phyloP scores from a whole-genome alignment of 2,888 invertebrate genomes.

The Deroplatys truncata region DNA sequence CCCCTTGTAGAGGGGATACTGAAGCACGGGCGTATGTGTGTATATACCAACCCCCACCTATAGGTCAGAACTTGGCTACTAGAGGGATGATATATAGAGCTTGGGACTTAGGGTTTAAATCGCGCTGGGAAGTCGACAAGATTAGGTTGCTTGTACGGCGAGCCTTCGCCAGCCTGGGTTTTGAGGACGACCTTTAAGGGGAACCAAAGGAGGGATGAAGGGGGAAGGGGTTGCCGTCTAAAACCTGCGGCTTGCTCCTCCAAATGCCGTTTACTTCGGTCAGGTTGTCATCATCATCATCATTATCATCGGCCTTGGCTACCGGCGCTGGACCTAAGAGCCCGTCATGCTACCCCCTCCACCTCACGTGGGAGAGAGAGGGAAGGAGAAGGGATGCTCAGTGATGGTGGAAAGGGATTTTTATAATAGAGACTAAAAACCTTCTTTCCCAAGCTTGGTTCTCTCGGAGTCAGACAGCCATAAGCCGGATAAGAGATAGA shows the following conservation, averaged over 20 bases:
- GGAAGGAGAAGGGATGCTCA: neutral
- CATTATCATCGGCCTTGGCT: neutral
- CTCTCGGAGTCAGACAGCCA: neutral
- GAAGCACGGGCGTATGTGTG: neutral
- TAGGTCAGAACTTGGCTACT: slow-evolving; percentile 31
- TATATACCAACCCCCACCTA: neutral
- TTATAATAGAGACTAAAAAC: slow-evolving; percentile 33
- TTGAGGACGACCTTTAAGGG: neutral
- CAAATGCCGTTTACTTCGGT: neutral
- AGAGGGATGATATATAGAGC: slow-evolving; percentile 67
- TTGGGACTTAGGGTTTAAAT: slow-evolving; percentile 68
- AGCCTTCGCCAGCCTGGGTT: slow-evolving; percentile 41
- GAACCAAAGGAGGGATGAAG: neutral
- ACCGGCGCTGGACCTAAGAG: slow-evolving; percentile 45
- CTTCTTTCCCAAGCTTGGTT: neutral
- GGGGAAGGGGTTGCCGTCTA: neutral
- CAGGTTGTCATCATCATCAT: neutral
- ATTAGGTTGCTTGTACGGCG: slow-evolving; percentile 53
- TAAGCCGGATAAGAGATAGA: slow-evolving; percentile 16
- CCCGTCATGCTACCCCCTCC: slow-evolving; percentile 29
- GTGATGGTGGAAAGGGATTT: slow-evolving; percentile 28
- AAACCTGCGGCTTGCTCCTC: neutral
- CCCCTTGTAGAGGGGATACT: neutral
- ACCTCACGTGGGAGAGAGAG: slow-evolving; percentile 14
- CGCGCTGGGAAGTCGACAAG: slow-evolving; percentile 72